Conservation (phyloP, 2,113 vertebrate genomes). For the Gasterosteus nipponicus region DNA sequence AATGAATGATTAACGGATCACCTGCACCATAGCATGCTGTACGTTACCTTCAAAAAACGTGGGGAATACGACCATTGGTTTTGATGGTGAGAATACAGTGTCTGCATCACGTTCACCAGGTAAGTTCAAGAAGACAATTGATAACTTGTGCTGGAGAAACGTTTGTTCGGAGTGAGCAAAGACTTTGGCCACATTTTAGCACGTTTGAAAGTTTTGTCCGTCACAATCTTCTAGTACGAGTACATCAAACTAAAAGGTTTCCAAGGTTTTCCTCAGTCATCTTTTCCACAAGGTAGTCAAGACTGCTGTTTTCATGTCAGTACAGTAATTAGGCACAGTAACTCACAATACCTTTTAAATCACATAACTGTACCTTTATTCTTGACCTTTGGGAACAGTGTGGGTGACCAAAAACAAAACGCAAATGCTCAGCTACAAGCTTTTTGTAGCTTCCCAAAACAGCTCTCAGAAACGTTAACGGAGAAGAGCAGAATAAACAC, state of each 20-base stretch:
- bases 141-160: not conserved
- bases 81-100: not conserved
- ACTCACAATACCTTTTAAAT: not conserved
- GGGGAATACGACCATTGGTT: slow-evolving; percentile 6
- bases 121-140: not conserved
- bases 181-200: not conserved
- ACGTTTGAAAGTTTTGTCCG: not conserved
- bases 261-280: not conserved
- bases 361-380: not conserved
- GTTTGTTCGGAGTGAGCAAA: not conserved
- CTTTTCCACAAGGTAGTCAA: not conserved
- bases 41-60: slow-evolving; percentile 4
- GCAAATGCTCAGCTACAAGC: not conserved
- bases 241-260: not conserved
- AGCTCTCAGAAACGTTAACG: not conserved
- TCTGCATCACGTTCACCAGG: not conserved
- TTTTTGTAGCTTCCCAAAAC: not conserved
- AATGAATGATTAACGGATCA: slow-evolving; percentile 58
- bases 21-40: slow-evolving; percentile 29
- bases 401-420: not conserved
- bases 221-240: not conserved
- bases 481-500: not conserved
- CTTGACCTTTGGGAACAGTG: not conserved
- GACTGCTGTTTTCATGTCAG: not conserved
- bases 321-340: not conserved